Evolutionary conservation across 2,888 invertebrate genomes (phyloP), one percentile per base, ranked within the genome.

Genomic region (Steromphala cineraria): DNA sequence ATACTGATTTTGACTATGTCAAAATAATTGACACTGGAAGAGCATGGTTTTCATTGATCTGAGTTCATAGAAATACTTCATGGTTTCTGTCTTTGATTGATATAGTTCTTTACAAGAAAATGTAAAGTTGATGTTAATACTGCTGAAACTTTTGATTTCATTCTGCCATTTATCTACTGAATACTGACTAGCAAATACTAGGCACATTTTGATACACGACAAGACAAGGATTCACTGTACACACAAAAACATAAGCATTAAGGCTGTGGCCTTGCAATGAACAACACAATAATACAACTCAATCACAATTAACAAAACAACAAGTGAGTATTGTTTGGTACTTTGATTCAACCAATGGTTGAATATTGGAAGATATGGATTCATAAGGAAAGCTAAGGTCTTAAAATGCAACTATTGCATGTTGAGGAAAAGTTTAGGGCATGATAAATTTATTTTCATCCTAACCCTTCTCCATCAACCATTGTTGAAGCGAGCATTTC

Each of bases 251-350:
- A 71, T 36, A 71, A 36, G 36, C 36, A 71, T 71, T n/a, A 19
- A 36, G 71, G 71, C 71, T 17, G 40, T 31, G 71, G 36, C 71
- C 71, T 71, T 31, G 36, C 71, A 24, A 71, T 71, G 19, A 31
- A 71, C 71, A 71, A 71, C 71, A 71, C 71, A 71, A 40, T 36
- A 36, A 71, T 17, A 36, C 31, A 31, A 71, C 40, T 71, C 7
- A 31, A 40, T 19, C 36, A 71, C 71, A 36, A 31, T 19, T 28
- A 31, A 71, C 36, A 10, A 36, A 71, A 28, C 28, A 71, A 28
- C 19, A 40, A n/a, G 8, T 71, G 71, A 71, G 71, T 71, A 71
- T 71, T 71, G 46, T 71, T 40, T 71, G 71, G 71, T 71, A 71
- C 71, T 36, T n/a, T 15, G 40, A n/a, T 71, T 71, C 71, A 31